These are phyloP conservation scores for Bungarus multicinctus DNA, from an alignment of 2,113 vertebrate genomes.

Conservation along the genomic window DNA sequence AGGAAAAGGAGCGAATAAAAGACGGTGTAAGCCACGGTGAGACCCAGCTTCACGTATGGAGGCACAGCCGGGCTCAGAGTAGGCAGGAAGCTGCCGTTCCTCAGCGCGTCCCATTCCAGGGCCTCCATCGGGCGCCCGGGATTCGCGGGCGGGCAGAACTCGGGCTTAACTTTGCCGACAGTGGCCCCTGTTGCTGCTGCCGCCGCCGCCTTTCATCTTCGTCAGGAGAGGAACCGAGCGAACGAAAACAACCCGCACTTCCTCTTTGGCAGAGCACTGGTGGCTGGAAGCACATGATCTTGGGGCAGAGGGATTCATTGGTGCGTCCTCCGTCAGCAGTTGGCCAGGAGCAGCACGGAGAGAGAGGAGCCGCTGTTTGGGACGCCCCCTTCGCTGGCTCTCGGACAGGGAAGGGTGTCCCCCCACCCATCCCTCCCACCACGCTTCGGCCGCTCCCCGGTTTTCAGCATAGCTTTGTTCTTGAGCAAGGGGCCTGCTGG, in stretches of 20 bases:
- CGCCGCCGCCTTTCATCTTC: constrained; percentile 65
- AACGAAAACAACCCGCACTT: constrained; percentile 81
- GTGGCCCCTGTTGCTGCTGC: constrained; percentile 29
- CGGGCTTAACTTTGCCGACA: constrained; percentile 56
- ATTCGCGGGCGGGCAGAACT: constrained; percentile 53
- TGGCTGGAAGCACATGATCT: constrained; percentile 74
- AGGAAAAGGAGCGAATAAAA: constrained; percentile 93
- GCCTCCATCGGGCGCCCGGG: constrained; percentile 66
- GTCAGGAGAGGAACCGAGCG: constrained; percentile 61
- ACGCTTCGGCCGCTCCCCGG: accelerated
- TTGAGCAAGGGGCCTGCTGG: not conserved
- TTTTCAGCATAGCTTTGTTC: not conserved
- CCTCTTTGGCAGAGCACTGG: constrained; percentile 75
- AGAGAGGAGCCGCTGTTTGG: constrained; percentile 8
- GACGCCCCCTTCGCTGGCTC: not conserved
- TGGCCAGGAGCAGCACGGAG: constrained; percentile 63
- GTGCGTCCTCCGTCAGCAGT: constrained; percentile 77
- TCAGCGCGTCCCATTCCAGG: constrained; percentile 66
- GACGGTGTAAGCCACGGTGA: constrained; percentile 89
- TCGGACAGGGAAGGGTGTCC: not conserved
- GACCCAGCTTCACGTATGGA: constrained; percentile 86
- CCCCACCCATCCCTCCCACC: not conserved
- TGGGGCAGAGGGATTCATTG: constrained; percentile 62
- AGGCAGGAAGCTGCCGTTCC: constrained; percentile 79
- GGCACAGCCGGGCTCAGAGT: constrained; percentile 88